These are phyloP conservation scores for Cichlasoma orientale DNA, from an alignment of 2,797 vertebrate genomes.

Conservation along the genomic window DNA sequence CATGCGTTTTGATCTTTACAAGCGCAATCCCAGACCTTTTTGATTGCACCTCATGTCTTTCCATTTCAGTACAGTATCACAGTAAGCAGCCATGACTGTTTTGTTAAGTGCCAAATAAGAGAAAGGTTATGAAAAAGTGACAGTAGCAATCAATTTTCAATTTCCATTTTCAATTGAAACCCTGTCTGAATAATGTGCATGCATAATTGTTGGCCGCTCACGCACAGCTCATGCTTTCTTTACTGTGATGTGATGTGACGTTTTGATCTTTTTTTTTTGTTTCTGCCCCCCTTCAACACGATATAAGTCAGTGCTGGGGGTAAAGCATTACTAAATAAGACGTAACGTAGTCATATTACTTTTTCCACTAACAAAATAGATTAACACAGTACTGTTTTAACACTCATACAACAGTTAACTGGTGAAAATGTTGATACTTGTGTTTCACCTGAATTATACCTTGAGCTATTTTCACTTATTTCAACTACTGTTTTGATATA, in stretches of 20 bases:
- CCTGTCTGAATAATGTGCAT: conserved; percentile 20
- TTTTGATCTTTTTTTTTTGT: conserved; percentile 1
- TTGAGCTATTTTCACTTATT: conserved; percentile 28
- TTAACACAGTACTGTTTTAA: conserved; percentile 34
- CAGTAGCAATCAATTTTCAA: conserved; percentile 7
- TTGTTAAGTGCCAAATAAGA: conserved; percentile 52
- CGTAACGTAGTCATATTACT: conserved; percentile 40
- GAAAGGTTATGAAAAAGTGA: conserved; percentile 25
- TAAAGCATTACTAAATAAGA: conserved; percentile 29
- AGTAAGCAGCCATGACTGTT: conserved; percentile 29
- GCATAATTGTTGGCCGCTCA: background rate
- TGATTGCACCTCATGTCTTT: background rate
- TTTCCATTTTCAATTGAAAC: conserved; percentile 9
- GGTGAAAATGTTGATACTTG: conserved; percentile 33
- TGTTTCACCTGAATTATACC: conserved; percentile 40
- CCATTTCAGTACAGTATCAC: conserved; percentile 3
- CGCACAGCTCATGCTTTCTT: conserved; percentile 38
- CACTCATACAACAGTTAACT: conserved; percentile 37
- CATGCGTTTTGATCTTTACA: background rate
- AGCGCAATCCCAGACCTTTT: background rate
- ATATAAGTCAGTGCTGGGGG: conserved; percentile 13
- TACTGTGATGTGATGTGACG: conserved; percentile 34
- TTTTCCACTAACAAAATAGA: conserved; percentile 51
- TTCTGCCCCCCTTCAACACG: conserved; percentile 5
- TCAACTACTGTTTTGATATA: conserved; percentile 46